Base-by-base conservation (phyloP, 2,797 vertebrate genomes). In the Aeoliscus strigatus region DNA sequence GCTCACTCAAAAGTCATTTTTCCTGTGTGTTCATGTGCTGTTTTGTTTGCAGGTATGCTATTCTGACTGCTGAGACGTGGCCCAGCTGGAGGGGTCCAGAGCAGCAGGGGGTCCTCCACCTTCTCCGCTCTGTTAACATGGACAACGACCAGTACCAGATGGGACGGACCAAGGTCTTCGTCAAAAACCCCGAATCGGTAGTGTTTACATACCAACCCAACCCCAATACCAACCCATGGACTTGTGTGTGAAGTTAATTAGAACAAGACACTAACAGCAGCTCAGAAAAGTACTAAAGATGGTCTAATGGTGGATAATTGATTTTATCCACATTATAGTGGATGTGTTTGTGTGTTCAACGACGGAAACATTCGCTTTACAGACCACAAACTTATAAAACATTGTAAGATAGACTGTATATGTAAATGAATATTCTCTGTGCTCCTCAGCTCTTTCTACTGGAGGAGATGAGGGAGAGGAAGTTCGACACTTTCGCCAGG, bases 161-260 rank as follows among this genome's bases (percentile, higher is more conserved):
- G 93, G 96, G 96, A 2, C 83, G 77, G 33, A 84, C 83, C 60
- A 98, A 98, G 59, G 72, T 98, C 53, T 98, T 98, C 1, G 77
- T 98, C 65, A 98, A 98, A 86, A 96, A 96, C 72, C 96, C 96
- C 0, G 96, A 98, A 77, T 98, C 96, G 64, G 95, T 98, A 79
- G n/a, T n/a, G n/a, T n/a, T n/a, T n/a, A n/a, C n/a, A n/a, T n/a
- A n/a, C n/a, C n/a, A n/a, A n/a, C n/a, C n/a, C n/a, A n/a, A n/a
- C n/a, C n/a, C n/a, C n/a, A n/a, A n/a, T n/a, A n/a, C n/a, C n/a
- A n/a, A n/a, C n/a, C n/a, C n/a, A n/a, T n/a, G n/a, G n/a, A n/a
- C n/a, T n/a, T n/a, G n/a, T n/a, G n/a, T n/a, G n/a, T n/a, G n/a
- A n/a, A n/a, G n/a, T n/a, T n/a, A n/a, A n/a, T n/a, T n/a, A n/a